Evolutionary conservation across 1,140 invertebrate genomes (phyloP), one percentile per base, ranked within the genome.

Genomic region (Magallana ariakensis): DNA sequence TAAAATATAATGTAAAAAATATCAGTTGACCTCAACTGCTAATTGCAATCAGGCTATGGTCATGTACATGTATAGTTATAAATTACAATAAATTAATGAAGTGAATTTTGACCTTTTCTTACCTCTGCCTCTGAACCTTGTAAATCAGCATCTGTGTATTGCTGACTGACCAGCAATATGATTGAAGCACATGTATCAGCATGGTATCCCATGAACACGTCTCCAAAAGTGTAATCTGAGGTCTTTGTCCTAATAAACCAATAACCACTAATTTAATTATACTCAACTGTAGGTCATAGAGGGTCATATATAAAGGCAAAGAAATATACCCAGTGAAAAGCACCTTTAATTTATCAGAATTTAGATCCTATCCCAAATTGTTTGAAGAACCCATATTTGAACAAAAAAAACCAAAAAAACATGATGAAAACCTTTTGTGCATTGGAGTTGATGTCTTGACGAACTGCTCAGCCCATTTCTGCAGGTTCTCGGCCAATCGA

Each of bases 141-240:
- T 22, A 66, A 19, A 16, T 85, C 84, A 19, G 46, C 84, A 26
- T 80, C 10, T 7, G 16, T 33, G 53, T 19, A 58, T 33, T 83
- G 22, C 55, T 88, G 84, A 85, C 88, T 90, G 4, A 93, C 90
- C 62, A 92, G 87, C 0, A 93, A 84, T 33, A 94, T 89, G 46
- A 93, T 87, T 22, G 93, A 87, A 19, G 93, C 90, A 70, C 91
- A 89, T 16, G 92, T 91, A 83, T 94, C 93, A 19, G 91, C 87
- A 90, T 94, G 92, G 80, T 90, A 92, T 33, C 93, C 93, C 89
- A 93, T 91, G 85, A 93, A 92, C 1, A 66, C 87, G 60, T 90
- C 90, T 16, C 87, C 87, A 10, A 90, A 80, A 10, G n/a, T 84
- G 3, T 16, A 58, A 3, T 66, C 62, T 53, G 22, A 10, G 33